Evolutionary conservation across 2,888 invertebrate species (phyloP).

Genomic region (Trachelus stipa): DNA sequence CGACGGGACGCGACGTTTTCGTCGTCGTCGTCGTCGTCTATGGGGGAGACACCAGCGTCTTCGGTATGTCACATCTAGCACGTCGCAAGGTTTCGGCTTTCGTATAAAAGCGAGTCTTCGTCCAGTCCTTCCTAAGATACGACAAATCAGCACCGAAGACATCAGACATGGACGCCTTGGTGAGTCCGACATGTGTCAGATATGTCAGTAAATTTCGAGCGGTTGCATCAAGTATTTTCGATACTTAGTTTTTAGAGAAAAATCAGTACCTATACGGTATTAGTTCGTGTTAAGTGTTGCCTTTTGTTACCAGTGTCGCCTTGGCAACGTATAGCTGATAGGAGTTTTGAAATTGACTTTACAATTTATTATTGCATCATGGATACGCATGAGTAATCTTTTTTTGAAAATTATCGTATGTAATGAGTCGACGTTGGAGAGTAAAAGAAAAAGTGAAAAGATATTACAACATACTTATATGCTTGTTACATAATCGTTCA

Average conservation of each 20-base stretch:
- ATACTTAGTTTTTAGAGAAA: not conserved
- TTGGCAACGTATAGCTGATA: not conserved
- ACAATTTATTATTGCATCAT: not conserved
- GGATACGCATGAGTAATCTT: not conserved
- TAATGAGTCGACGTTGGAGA: not conserved
- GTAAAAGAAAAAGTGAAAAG: not conserved
- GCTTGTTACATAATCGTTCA: not conserved
- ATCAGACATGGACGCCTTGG: constrained; percentile 45
- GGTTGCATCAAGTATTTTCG: not conserved
- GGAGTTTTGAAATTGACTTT: no score
- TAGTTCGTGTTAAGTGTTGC: not conserved
- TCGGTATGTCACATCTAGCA: constrained; percentile 25
- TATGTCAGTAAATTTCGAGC: not conserved
- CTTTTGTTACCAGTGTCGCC: not conserved
- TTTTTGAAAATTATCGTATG: not conserved
- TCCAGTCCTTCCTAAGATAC: constrained; percentile 36
- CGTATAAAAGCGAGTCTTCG: constrained; percentile 45
- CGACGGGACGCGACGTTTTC: constrained; percentile 16
- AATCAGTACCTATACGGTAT: not conserved
- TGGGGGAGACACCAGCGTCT: constrained; percentile 33
- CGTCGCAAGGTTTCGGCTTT: constrained; percentile 41
- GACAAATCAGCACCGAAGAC: constrained; percentile 18
- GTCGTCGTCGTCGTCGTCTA: not conserved
- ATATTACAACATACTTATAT: not conserved
- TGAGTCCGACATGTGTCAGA: constrained; percentile 28